Conservation (phyloP, 2,113 vertebrate genomes). For the Nothobranchius kuhntae region DNA sequence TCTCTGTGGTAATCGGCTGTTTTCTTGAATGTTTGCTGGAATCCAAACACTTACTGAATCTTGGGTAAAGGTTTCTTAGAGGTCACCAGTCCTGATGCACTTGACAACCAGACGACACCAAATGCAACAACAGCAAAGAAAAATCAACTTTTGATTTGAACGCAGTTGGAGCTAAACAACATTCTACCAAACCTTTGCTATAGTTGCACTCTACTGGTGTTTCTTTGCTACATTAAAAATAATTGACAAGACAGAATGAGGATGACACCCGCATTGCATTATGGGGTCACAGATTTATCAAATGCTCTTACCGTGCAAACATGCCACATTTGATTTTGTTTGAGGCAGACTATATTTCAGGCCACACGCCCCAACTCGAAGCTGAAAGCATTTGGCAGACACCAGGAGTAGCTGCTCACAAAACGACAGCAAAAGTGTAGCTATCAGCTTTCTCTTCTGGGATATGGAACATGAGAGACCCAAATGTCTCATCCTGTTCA, state of each 20-base stretch:
- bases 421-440: background rate
- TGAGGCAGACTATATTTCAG: background rate
- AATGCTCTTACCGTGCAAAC: background rate
- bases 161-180: conserved; percentile 7
- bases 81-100: conserved; percentile 32
- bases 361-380: background rate
- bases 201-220: background rate
- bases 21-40: background rate
- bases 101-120: conserved; percentile 46
- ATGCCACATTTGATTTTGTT: conserved; percentile 7
- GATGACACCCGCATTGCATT: background rate
- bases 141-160: conserved; percentile 15
- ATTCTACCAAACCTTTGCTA: conserved; percentile 11
- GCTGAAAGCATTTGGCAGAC: conserved; percentile 22
- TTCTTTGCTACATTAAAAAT: background rate
- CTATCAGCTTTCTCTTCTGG: conserved; percentile 29
- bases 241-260: background rate
- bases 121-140: conserved; percentile 17
- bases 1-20: conserved; percentile 20
- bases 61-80: too few species aligned
- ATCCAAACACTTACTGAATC: too few species aligned
- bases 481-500: conserved; percentile 23
- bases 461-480: conserved; percentile 15
- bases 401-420: conserved; percentile 11
- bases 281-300: background rate